phyloP scores from a whole-genome alignment of 2,797 vertebrate species.

The Sylvilagus floridanus region DNA sequence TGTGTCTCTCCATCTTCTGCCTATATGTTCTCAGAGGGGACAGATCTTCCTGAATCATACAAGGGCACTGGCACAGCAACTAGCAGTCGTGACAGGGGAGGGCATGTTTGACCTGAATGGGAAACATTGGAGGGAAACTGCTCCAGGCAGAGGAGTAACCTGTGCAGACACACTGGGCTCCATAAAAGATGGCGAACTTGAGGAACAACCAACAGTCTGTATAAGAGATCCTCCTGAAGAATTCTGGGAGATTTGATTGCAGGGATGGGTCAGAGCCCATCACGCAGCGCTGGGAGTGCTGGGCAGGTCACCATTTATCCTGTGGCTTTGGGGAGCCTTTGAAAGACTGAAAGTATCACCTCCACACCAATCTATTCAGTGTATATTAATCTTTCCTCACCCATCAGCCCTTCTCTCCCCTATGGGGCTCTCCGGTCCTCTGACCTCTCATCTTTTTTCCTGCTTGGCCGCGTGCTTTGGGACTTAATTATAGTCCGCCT shows the following conservation, averaged over 20 bases:
- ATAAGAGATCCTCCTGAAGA: neutral
- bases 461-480: neutral
- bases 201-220: neutral
- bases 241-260: neutral
- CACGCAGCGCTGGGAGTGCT: rapidly evolving
- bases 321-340: neutral
- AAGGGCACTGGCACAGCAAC: neutral
- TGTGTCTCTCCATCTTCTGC: neutral
- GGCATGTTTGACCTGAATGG: neutral
- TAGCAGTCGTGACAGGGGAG: neutral
- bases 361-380: neutral
- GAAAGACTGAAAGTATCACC: neutral
- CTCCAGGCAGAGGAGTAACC: neutral
- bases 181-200: rapidly evolving
- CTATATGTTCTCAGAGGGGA: neutral
- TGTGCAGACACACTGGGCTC: neutral
- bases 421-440: neutral
- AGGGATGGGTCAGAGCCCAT: neutral
- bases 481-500: neutral
- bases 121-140: neutral
- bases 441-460: neutral
- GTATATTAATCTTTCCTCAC: neutral
- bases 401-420: neutral
- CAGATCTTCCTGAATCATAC: neutral
- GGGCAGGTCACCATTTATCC: neutral